Percentiles rank a stretch among this genome's conserved stretches.
These are phyloP conservation scores for Mechanitis messenoides DNA, from an alignment of 2,888 invertebrate species.

Conservation along the genomic window DNA sequence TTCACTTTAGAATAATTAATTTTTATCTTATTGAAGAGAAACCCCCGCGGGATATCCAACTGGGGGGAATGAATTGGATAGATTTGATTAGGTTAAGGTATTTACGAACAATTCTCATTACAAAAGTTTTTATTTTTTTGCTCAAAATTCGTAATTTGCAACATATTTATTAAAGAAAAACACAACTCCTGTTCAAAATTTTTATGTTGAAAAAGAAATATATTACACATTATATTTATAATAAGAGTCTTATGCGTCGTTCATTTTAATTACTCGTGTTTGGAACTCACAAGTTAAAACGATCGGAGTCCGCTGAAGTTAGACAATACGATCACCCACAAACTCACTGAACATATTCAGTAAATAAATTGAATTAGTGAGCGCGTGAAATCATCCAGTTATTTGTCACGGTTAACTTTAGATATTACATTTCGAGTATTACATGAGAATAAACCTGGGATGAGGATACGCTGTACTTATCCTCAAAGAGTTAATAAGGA, in stretches of 20 bases:
- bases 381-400: constrained; percentile 52
- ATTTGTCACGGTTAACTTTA: constrained; percentile 53
- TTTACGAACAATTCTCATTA: constrained; percentile 24
- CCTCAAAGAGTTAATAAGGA: constrained; percentile 2
- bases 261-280: constrained; percentile 4
- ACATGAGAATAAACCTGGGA: constrained; percentile 24
- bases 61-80: constrained; percentile 25
- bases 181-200: not conserved
- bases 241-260: not conserved
- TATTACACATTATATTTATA: no score
- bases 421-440: constrained; percentile 62
- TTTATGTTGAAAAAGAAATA: no score
- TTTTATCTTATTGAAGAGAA: constrained; percentile 19
- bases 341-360: constrained; percentile 49
- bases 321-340: constrained; percentile 27
- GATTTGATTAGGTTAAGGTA: constrained; percentile 22
- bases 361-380: constrained; percentile 47
- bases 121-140: constrained; percentile 1
- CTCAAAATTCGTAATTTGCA: not conserved
- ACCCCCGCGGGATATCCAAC: constrained; percentile 25
- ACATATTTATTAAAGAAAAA: not conserved
- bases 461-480: constrained; percentile 7
- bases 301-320: constrained; percentile 16
- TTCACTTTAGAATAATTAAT: constrained; percentile 10
- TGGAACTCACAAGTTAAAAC: constrained; percentile 12